phyloP scores from a whole-genome alignment of 2,888 invertebrate species.

The Acleris laterana region DNA sequence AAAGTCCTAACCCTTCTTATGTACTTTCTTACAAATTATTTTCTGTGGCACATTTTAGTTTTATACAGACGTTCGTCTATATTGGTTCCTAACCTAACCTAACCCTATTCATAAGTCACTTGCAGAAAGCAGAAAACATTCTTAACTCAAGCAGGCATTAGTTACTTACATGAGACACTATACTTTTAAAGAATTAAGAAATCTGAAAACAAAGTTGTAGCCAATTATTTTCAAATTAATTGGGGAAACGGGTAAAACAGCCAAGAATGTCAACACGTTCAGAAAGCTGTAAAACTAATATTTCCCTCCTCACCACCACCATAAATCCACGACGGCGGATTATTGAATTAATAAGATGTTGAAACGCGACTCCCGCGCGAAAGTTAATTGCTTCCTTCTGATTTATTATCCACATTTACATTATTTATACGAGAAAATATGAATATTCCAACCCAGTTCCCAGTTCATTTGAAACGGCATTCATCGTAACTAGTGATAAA shows the following conservation, averaged over 20 bases:
- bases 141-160: no score
- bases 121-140: no score
- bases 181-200: no score
- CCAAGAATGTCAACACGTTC: background rate
- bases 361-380: slow-evolving; percentile 40
- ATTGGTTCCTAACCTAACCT: no score
- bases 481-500: slow-evolving; percentile 35
- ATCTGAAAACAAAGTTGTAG: no score
- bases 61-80: no score
- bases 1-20: no score
- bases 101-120: no score
- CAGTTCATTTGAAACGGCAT: slow-evolving; percentile 35
- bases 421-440: slow-evolving; percentile 37
- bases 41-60: no score
- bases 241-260: background rate
- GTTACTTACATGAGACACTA: no score
- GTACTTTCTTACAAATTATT: no score
- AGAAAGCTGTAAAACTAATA: slow-evolving; percentile 2
- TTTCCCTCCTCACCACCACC: slow-evolving; percentile 9
- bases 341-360: slow-evolving; percentile 46
- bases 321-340: slow-evolving; percentile 36
- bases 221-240: background rate
- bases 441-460: slow-evolving; percentile 37
- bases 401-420: slow-evolving; percentile 42
- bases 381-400: slow-evolving; percentile 42